Evolutionary conservation across 2,113 vertebrate species (phyloP).

Genomic region (Kryptolebias marmoratus): DNA sequence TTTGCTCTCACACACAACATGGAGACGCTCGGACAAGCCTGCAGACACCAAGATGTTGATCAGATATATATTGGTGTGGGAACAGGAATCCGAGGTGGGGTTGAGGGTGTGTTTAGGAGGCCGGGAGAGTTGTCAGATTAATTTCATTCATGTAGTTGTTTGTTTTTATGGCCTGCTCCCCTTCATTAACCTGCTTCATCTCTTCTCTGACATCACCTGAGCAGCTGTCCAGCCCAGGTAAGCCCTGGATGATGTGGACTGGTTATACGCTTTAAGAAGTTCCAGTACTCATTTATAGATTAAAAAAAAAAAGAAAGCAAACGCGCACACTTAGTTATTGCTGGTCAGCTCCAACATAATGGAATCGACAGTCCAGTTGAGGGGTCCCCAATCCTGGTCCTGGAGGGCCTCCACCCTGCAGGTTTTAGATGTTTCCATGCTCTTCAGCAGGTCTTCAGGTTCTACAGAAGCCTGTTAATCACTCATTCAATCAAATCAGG

Average conservation of each 20-base stretch:
- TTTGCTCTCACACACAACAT: slow-evolving; percentile 39
- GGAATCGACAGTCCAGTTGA: background rate
- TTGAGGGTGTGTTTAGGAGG: slow-evolving; percentile 9
- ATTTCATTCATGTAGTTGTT: slow-evolving; percentile 25
- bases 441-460: too few relatives aligned
- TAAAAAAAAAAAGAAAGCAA: background rate
- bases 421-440: too few relatives aligned
- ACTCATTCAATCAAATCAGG: too few relatives aligned
- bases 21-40: slow-evolving; percentile 7
- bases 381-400: too few relatives aligned
- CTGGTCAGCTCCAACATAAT: background rate
- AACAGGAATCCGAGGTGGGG: background rate
- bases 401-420: too few relatives aligned
- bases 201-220: slow-evolving; percentile 22
- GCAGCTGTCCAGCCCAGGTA: slow-evolving; percentile 42
- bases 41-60: slow-evolving; percentile 16
- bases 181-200: slow-evolving; percentile 1
- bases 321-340: slow-evolving; percentile 4
- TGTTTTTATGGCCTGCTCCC: slow-evolving; percentile 14
- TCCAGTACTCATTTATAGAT: slow-evolving; percentile 6
- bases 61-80: slow-evolving; percentile 20
- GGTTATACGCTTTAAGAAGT: slow-evolving; percentile 9
- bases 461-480: too few relatives aligned
- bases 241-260: slow-evolving; percentile 23
- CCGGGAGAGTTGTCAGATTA: slow-evolving; percentile 37